Conservation (phyloP, 2,888 invertebrate species). For the Strigamia maritima region DNA sequence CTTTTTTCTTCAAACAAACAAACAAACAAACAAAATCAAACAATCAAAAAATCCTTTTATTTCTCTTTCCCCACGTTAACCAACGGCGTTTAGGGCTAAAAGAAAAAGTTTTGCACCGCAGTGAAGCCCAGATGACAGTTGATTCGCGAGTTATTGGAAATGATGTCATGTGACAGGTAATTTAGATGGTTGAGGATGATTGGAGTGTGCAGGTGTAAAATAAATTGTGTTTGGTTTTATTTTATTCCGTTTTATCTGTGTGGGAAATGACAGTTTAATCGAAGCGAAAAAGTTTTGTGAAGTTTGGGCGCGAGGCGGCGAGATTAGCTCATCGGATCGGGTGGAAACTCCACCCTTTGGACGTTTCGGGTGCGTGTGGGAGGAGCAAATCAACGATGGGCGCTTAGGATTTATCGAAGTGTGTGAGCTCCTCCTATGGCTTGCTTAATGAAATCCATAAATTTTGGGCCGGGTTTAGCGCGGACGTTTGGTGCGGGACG, state of each 20-base stretch:
- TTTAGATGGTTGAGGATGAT: not conserved
- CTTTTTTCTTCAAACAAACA: no score
- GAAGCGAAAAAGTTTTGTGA: not conserved
- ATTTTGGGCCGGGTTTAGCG: not conserved
- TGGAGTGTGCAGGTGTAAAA: not conserved
- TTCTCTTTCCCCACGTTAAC: no score
- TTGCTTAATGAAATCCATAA: constrained; percentile 27
- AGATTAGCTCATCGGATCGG: not conserved
- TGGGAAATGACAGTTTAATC: constrained; percentile 11
- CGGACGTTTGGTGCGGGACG: not conserved
- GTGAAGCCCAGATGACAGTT: not conserved
- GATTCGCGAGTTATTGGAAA: not conserved
- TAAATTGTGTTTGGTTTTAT: constrained; percentile 1
- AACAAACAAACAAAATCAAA: no score
- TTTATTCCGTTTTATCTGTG: not conserved
- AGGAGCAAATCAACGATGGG: constrained; percentile 10
- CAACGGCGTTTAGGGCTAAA: no score
- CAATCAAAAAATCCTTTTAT: no score
- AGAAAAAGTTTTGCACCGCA: not conserved
- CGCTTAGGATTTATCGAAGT: constrained; percentile 20
- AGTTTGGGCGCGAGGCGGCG: not conserved
- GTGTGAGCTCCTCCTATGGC: constrained; percentile 22
- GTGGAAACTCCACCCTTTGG: constrained; percentile 8
- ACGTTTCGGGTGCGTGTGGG: not conserved
- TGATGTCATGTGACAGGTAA: not conserved